These are phyloP conservation scores for Drosophila trapezifrons DNA, from an alignment of 1,140 invertebrate species.

Conservation along the genomic window DNA sequence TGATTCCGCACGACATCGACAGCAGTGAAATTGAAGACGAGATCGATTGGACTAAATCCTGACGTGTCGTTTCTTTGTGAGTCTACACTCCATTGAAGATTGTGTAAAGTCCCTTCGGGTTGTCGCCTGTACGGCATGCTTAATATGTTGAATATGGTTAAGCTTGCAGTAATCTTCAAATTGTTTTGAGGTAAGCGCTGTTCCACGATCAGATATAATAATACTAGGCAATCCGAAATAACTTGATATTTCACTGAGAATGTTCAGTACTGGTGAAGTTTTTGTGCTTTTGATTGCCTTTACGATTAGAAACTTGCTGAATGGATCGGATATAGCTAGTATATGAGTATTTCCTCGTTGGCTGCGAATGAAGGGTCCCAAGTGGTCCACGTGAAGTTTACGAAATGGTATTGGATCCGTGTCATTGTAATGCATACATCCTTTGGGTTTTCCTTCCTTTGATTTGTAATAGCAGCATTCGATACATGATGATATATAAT, in stretches of 20 bases:
- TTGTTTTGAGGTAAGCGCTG: neutral
- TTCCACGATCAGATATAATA: neutral
- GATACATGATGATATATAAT: neutral
- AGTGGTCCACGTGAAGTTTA: neutral
- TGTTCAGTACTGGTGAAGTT: neutral
- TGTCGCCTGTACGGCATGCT: neutral
- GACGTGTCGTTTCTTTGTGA: neutral
- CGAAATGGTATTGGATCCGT: neutral
- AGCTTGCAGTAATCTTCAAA: neutral
- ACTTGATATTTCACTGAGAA: neutral
- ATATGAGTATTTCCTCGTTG: constrained; percentile 2
- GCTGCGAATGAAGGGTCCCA: neutral
- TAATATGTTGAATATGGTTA: neutral
- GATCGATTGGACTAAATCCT: neutral
- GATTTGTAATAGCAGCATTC: constrained; percentile 5
- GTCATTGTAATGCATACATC: neutral
- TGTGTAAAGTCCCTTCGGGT: constrained; percentile 1
- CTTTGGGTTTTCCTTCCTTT: neutral
- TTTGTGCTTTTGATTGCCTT: neutral
- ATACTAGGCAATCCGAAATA: neutral
- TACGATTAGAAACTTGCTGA: neutral
- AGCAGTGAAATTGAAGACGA: constrained; percentile 1
- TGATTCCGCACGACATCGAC: constrained; percentile 2
- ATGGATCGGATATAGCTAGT: neutral
- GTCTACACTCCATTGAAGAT: neutral